Percentiles rank a stretch among this genome's conserved stretches.
phyloP scores from a whole-genome alignment of 2,797 vertebrate genomes.

The Thamnophis elegans region DNA sequence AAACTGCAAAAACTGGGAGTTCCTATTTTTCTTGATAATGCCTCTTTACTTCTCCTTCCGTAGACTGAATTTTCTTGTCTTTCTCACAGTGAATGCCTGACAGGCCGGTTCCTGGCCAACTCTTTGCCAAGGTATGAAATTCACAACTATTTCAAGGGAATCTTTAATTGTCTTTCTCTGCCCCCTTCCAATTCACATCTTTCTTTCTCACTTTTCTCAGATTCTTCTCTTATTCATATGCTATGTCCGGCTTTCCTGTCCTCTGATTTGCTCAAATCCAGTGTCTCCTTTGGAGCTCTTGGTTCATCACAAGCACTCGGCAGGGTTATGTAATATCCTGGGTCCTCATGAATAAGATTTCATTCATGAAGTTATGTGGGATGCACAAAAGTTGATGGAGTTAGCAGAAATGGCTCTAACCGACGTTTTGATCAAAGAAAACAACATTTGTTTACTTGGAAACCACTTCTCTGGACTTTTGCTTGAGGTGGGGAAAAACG shows the following conservation, averaged over 20 bases:
- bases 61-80: background rate
- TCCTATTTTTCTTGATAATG: background rate
- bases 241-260: background rate
- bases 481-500: background rate
- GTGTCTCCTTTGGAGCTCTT: background rate
- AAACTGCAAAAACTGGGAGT: background rate
- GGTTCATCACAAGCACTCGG: background rate
- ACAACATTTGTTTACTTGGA: too few species aligned
- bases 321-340: background rate
- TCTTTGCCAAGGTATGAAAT: constrained; percentile 83
- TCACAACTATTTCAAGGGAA: background rate
- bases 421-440: background rate
- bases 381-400: background rate
- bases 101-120: constrained; percentile 81
- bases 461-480: background rate
- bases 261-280: background rate
- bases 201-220: background rate
- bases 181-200: background rate
- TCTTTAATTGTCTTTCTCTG: background rate
- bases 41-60: background rate
- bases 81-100: constrained; percentile 82
- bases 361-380: background rate
- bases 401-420: background rate
- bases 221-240: background rate
- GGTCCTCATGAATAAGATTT: background rate